Evolutionary conservation across 2,113 vertebrate species (phyloP), one percentile per base, ranked within the genome.

Genomic region (Hymenochirus boettgeri): DNA sequence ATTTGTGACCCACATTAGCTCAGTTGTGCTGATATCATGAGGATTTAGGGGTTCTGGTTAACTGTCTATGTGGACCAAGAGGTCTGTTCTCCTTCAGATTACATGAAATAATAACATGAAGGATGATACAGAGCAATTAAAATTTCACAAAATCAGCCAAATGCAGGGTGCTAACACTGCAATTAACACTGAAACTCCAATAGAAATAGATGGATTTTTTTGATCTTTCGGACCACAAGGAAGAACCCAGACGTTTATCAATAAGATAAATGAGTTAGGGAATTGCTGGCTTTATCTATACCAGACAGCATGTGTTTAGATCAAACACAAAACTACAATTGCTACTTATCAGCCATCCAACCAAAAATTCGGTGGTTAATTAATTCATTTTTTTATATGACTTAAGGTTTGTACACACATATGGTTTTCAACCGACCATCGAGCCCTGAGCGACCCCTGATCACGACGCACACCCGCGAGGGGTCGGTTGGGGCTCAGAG

Each of bases 181-280:
- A 66, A 58, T 58, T 66, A 66, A 39, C 4, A 19, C 29, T 50
- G 3, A 21, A 58, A 39, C 29, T 50, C 51, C 29, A 39, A 22
- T 48, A 57, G 64, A 51, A 66, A 58, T 35, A 66, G 58, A 66
- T 66, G 22, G 46, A 66, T 66, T 66, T 66, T 54, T 66, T 66
- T 66, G 64, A 66, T 66, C 55, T 66, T 58, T 33, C 55, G 51
- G 46, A 48, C 55, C 12, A 29, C 29, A 22, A 11, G 13, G 55
- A 27, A 58, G 64, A 66, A 66, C 55, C 57, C 57, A 66, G 55
- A 66, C 64, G 58, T 66, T 58, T 39, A 35, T 66, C 64, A 66
- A 29, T 39, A 46, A 66, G 55, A 66, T 66, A 66, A 58, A 66
- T 2, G 55, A 58, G 54, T 51, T 51, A 37, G 27, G 21, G 17